Evolutionary conservation across 2,113 vertebrate genomes (phyloP), one percentile per base, ranked within the genome.

Genomic region (Sardina pilchardus): DNA sequence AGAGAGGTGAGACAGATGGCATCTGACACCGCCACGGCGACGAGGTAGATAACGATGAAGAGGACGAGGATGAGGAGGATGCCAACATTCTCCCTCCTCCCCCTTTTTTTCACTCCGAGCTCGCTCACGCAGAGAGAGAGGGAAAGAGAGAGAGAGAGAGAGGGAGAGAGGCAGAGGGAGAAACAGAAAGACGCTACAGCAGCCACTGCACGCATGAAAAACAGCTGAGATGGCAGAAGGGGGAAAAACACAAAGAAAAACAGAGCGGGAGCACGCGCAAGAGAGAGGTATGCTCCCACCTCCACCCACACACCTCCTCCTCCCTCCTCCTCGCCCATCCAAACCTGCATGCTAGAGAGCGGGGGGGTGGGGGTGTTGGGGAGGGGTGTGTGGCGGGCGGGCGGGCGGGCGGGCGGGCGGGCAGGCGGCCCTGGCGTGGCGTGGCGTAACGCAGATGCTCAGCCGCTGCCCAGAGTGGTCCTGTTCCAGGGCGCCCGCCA

Each of bases 261-360:
- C 1, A 59, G 56, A 59, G 24, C 5, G 56, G 21, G 56, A 59
- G 56, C 21, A 21, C 8, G n/a, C 8, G 63, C n/a, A 67, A 67
- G 63, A 63, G 56, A 63, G 56, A 67, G 63, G 63, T 67, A 30
- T 67, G 63, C 63, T 26, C n/a, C n/a, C 63, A 67, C 63, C n/a
- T 30, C 63, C 63, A 10, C 56, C 19, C 63, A 9, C n/a, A n/a
- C n/a, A n/a, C n/a, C n/a, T n/a, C 10, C 63, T 63, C 59, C n/a
- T 30, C 63, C 63, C n/a, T 12, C 63, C 10, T 67, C 2, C n/a
- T 9, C 63, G 30, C n/a, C 3, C 6, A 67, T 30, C 59, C 59
- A 6, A 63, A 26, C 24, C 59, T 63, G 59, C 24, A 10, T 26
- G 59, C 59, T 63, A 26, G 59, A n/a, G 59, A 7, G 24, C 26